A percentile compares a stretch with the other conserved stretches of the same genome.
These are phyloP conservation scores for Muscicapa adusta DNA, from an alignment of 2,113 vertebrate species.

Conservation along the genomic window DNA sequence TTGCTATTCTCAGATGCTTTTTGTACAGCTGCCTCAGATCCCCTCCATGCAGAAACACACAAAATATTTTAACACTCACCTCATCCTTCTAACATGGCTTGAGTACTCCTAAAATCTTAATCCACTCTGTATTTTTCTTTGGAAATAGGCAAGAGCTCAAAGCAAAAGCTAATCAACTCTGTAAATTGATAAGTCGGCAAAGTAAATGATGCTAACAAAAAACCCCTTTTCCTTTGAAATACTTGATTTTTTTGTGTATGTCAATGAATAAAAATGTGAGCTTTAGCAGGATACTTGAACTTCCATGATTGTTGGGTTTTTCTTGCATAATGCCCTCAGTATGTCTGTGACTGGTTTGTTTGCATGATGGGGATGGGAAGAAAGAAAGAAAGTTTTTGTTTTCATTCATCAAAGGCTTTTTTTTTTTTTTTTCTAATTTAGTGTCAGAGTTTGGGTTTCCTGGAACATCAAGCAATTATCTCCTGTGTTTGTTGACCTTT, in stretches of 20 bases:
- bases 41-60: neutral
- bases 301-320: neutral
- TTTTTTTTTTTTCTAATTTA: neutral
- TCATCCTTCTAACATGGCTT: neutral
- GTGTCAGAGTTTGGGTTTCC: neutral
- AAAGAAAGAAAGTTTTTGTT: slow-evolving; percentile 31
- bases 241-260: neutral
- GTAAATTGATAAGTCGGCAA: neutral
- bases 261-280: neutral
- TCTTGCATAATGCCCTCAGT: neutral
- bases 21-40: neutral
- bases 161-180: neutral
- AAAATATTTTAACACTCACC: neutral
- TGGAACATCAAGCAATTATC: slow-evolving; percentile 29
- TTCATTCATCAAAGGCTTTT: neutral
- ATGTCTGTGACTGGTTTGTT: neutral
- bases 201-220: neutral
- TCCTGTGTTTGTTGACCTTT: slow-evolving; percentile 14
- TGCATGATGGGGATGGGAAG: neutral
- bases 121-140: neutral
- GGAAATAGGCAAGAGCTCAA: neutral
- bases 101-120: neutral
- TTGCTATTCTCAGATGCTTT: neutral
- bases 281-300: neutral
- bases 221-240: neutral